A percentile compares a stretch with the other conserved stretches of the same genome.
Evolutionary conservation across 2,113 vertebrate genomes (phyloP).

Genomic region (Agapornis roseicollis): DNA sequence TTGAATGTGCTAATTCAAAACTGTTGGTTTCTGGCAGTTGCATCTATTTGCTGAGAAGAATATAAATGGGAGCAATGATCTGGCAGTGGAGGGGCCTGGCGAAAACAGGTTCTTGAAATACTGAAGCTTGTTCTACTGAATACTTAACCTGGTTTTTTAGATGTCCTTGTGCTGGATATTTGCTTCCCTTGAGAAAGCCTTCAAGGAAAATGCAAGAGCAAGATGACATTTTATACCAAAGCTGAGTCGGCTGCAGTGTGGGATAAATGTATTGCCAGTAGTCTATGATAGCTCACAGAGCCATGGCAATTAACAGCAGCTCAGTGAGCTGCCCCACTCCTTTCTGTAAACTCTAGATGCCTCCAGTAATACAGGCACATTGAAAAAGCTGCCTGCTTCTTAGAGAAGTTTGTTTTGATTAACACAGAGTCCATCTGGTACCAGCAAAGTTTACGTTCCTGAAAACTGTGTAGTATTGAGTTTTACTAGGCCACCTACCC

Average conservation of each 20-base stretch:
- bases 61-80: neutral
- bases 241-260: neutral
- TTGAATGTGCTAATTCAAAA: neutral
- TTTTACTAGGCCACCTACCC: conserved; percentile 48
- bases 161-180: neutral
- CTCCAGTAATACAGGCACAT: neutral
- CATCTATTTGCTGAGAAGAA: neutral
- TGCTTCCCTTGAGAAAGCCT: neutral
- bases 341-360: neutral
- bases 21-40: neutral
- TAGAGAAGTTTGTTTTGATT: conserved; percentile 36
- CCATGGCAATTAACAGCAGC: fast-evolving
- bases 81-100: neutral
- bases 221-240: neutral
- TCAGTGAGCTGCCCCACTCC: neutral
- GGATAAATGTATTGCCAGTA: neutral
- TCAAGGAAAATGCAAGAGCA: neutral
- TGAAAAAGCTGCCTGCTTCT: conserved; percentile 1
- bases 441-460: neutral
- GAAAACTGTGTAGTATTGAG: neutral
- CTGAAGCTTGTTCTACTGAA: neutral
- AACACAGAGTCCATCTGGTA: conserved; percentile 30
- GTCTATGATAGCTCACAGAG: neutral
- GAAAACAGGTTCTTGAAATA: neutral
- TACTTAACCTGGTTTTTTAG: neutral